Percentiles rank a stretch among this genome's conserved stretches.
Conservation (phyloP, 2,797 vertebrate genomes). For the Chelmon rostratus region DNA sequence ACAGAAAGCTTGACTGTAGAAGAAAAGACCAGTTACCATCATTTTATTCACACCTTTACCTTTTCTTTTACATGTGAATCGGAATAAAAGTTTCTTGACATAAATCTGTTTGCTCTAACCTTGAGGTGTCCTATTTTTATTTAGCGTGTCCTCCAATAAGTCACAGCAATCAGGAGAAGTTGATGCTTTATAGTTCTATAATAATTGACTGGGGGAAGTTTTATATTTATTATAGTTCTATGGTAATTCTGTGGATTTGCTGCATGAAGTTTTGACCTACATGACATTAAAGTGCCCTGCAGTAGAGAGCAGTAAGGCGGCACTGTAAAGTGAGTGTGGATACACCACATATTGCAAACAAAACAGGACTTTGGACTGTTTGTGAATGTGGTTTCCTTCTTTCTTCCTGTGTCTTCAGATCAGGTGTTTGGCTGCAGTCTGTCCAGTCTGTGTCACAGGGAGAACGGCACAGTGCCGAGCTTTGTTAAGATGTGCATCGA, state of each 20-base stretch:
- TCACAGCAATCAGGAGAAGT: background rate
- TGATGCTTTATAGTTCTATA: background rate
- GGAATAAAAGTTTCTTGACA: background rate
- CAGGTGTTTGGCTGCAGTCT: conserved; percentile 97
- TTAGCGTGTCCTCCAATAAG: background rate
- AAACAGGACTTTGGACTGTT: background rate
- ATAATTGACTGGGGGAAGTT: background rate
- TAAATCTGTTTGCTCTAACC: background rate
- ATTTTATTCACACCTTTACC: background rate
- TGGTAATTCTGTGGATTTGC: background rate
- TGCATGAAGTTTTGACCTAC: background rate
- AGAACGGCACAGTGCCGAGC: conserved; percentile 91
- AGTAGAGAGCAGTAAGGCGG: background rate
- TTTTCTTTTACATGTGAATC: background rate
- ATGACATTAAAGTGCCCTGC: background rate
- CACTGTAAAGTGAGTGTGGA: background rate
- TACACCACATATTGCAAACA: background rate
- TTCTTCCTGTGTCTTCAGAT: conserved; percentile 82
- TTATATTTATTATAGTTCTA: background rate
- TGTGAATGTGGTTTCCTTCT: background rate
- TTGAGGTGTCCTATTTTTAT: background rate
- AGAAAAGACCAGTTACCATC: background rate
- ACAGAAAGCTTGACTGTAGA: background rate
- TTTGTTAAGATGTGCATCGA: conserved; percentile 96
- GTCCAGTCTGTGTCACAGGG: conserved; percentile 93